Conservation (phyloP, 2,888 invertebrate species). For the Pterostichus niger region DNA sequence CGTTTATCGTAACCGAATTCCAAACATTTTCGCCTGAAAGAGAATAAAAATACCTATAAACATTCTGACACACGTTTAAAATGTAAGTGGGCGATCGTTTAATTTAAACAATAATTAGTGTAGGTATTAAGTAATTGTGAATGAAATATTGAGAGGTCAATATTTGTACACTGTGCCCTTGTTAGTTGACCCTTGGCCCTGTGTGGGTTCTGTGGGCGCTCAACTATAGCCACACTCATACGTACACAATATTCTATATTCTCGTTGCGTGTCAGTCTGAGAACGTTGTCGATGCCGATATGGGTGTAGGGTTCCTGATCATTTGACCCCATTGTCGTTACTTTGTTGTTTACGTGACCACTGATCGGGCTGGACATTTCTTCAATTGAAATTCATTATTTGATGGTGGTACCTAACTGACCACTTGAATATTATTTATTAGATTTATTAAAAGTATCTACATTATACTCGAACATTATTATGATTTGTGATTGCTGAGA, state of each 20-base stretch:
- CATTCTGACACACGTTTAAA: slow-evolving; percentile 20
- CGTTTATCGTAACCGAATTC: no score
- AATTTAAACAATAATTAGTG: slow-evolving; percentile 63
- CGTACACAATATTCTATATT: background rate
- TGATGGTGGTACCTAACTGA: slow-evolving; percentile 57
- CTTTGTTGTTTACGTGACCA: slow-evolving; percentile 29
- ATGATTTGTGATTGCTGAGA: slow-evolving; percentile 8
- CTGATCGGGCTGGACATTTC: slow-evolving; percentile 45
- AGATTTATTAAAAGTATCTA: slow-evolving; percentile 32
- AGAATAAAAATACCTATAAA: background rate
- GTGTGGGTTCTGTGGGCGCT: slow-evolving; percentile 39
- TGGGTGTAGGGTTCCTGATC: slow-evolving; percentile 39
- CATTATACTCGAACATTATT: background rate
- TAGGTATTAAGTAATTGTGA: slow-evolving; percentile 68
- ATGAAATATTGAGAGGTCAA: slow-evolving; percentile 72
- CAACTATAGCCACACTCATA: slow-evolving; percentile 2
- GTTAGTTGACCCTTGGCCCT: slow-evolving; percentile 66
- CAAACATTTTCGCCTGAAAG: no score
- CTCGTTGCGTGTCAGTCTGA: background rate
- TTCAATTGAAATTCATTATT: slow-evolving; percentile 61
- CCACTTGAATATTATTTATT: slow-evolving; percentile 62
- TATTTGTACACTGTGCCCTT: slow-evolving; percentile 74
- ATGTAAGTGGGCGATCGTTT: slow-evolving; percentile 12
- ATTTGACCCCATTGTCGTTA: slow-evolving; percentile 29
- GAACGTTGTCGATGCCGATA: slow-evolving; percentile 18